These are phyloP conservation scores for Aporrectodea caliginosa DNA, from an alignment of 1,140 invertebrate species.

Conservation along the genomic window DNA sequence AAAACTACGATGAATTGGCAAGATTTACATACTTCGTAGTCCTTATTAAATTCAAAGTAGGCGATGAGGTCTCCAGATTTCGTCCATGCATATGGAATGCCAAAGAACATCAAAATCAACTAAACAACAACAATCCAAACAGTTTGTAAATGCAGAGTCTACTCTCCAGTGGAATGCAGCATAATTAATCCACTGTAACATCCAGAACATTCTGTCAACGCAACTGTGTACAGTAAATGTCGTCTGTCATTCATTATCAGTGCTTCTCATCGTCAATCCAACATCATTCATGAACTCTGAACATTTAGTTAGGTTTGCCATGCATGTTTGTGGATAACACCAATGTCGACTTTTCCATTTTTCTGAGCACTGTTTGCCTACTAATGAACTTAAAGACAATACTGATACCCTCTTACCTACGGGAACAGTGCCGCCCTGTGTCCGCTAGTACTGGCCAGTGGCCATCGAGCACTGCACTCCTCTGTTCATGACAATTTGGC, in stretches of 20 bases:
- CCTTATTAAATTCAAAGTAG: slow-evolving; percentile 45
- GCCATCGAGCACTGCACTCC: too few relatives aligned
- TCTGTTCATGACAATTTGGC: too few relatives aligned
- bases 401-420: too few relatives aligned
- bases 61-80: slow-evolving; percentile 39
- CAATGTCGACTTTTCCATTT: too few relatives aligned
- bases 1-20: too few relatives aligned
- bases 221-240: neutral
- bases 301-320: too few relatives aligned
- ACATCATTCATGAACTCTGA: neutral
- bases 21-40: slow-evolving; percentile 56
- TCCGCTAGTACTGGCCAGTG: too few relatives aligned
- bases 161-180: neutral
- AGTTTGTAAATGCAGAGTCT: neutral
- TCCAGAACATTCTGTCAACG: neutral
- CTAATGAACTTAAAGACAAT: too few relatives aligned
- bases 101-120: slow-evolving; percentile 50
- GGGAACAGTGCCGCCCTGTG: too few relatives aligned
- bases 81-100: slow-evolving; percentile 50
- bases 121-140: slow-evolving; percentile 37
- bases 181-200: neutral
- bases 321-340: too few relatives aligned
- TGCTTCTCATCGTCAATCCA: neutral
- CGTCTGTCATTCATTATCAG: neutral
- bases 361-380: too few relatives aligned